Evolutionary conservation across 2,888 invertebrate species (phyloP).

Genomic region (Eulithis testata): DNA sequence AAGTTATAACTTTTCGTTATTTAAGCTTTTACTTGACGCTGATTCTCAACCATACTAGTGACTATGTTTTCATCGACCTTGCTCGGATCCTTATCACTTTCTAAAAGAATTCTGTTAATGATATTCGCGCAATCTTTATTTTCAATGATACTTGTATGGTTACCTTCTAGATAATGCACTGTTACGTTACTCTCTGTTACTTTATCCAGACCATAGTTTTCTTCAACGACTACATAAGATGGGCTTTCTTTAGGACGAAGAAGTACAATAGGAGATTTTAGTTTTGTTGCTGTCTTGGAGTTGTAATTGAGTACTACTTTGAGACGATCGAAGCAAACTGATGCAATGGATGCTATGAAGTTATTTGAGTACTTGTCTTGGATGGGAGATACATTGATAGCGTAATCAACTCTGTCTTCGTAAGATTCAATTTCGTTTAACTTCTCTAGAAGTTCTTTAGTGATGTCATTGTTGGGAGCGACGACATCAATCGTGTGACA

Average conservation of each 20-base stretch:
- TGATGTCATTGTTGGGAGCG: conserved; percentile 68
- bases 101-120: conserved; percentile 79
- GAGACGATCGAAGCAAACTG: conserved; percentile 78
- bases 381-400: conserved; percentile 66
- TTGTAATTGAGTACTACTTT: conserved; percentile 80
- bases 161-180: conserved; percentile 88
- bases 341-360: conserved; percentile 59
- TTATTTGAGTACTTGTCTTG: conserved; percentile 69
- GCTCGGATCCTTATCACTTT: conserved; percentile 50
- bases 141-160: conserved; percentile 88
- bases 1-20: background rate
- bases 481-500: conserved; percentile 82
- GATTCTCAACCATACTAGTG: conserved; percentile 70
- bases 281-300: conserved; percentile 68
- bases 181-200: conserved; percentile 83
- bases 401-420: conserved; percentile 82
- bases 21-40: conserved; percentile 58
- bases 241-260: conserved; percentile 86
- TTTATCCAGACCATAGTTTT: conserved; percentile 87
- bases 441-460: conserved; percentile 65
- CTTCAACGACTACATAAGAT: conserved; percentile 79
- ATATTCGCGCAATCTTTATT: conserved; percentile 86
- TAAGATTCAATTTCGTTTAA: conserved; percentile 82
- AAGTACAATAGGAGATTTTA: conserved; percentile 85
- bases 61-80: conserved; percentile 64